Conservation (phyloP, 2,113 vertebrate species). For the Piliocolobus tephrosceles region DNA sequence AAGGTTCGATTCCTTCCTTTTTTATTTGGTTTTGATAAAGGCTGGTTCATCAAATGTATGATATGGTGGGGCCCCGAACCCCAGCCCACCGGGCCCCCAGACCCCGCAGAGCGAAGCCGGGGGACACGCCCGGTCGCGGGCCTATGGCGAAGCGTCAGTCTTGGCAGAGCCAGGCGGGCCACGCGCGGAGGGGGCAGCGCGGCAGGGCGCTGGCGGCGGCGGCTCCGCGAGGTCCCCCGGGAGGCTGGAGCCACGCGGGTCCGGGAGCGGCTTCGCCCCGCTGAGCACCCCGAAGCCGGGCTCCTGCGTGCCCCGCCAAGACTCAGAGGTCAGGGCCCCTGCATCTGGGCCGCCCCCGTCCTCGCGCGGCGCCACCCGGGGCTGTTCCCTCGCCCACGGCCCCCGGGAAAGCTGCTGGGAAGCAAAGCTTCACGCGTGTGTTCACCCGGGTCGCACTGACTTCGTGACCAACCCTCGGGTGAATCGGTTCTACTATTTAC, state of each 20-base stretch:
- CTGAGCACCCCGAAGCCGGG: not conserved
- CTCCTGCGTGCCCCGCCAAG: not conserved
- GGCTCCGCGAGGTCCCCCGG: fast-evolving
- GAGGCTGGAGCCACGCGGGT: no score
- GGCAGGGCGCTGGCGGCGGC: not conserved
- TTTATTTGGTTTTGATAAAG: no score
- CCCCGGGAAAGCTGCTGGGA: not conserved
- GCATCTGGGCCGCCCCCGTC: not conserved
- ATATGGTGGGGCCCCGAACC: no score
- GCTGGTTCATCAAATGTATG: no score
- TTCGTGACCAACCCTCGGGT: not conserved
- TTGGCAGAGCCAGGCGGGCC: fast-evolving
- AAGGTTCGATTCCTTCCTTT: no score
- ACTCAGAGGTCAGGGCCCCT: not conserved
- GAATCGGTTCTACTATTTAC: not conserved
- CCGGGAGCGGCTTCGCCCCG: no score
- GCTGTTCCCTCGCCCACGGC: not conserved
- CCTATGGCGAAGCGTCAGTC: fast-evolving
- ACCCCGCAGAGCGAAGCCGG: not conserved
- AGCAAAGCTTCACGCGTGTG: not conserved
- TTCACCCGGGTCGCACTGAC: not conserved
- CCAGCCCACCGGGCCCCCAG: not conserved
- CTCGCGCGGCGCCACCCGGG: not conserved
- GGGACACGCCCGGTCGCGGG: no score
- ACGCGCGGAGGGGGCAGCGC: fast-evolving